A percentile compares a stretch with the other conserved stretches of the same genome.
Evolutionary conservation across 2,888 invertebrate genomes (phyloP).

Genomic region (Amorpha juglandis): DNA sequence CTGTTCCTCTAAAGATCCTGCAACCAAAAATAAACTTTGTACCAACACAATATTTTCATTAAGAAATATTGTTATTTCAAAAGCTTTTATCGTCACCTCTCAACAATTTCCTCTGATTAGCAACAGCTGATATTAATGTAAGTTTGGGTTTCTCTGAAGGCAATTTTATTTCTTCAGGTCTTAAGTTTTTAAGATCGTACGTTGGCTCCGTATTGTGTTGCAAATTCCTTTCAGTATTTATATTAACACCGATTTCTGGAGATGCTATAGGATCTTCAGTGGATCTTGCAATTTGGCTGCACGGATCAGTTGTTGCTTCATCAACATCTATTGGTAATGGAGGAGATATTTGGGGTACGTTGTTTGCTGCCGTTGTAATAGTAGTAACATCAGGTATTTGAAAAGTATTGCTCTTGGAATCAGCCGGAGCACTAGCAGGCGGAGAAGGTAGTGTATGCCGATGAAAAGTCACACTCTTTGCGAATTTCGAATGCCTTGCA

Average conservation of each 20-base stretch:
- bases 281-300: constrained; percentile 50
- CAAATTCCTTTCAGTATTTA: constrained; percentile 62
- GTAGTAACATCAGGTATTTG: constrained; percentile 62
- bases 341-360: constrained; percentile 48
- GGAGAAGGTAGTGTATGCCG: constrained; percentile 93
- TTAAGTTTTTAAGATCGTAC: constrained; percentile 69
- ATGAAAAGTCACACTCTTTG: constrained; percentile 95
- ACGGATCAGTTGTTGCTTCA: constrained; percentile 42
- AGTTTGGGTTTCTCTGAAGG: constrained; percentile 84
- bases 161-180: constrained; percentile 81
- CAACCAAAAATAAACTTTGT: constrained; percentile 36
- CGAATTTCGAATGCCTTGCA: constrained; percentile 93
- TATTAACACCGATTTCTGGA: constrained; percentile 55
- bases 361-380: constrained; percentile 31
- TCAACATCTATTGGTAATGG: constrained; percentile 44
- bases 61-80: neutral
- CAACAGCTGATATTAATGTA: constrained; percentile 82
- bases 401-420: constrained; percentile 64
- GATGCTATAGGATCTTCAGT: constrained; percentile 41
- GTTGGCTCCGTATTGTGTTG: constrained; percentile 62
- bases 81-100: constrained; percentile 66
- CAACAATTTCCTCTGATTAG: constrained; percentile 84
- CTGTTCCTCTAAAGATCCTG: constrained; percentile 89
- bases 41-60: neutral
- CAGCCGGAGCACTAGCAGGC: constrained; percentile 82